Conservation (phyloP, 2,113 vertebrate species). For the Jacana jacana region DNA sequence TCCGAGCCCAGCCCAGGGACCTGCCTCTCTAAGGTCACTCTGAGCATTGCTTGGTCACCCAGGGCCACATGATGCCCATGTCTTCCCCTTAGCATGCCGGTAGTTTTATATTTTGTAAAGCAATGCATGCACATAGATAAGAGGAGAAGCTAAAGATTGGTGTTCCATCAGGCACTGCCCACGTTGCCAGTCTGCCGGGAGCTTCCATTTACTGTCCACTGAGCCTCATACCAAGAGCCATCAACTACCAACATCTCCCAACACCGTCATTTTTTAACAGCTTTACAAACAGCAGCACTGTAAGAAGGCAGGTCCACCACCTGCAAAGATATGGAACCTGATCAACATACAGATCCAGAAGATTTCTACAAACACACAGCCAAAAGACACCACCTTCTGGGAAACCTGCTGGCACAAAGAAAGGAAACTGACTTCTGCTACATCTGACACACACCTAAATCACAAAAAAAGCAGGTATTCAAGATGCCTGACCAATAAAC, state of each 20-base stretch:
- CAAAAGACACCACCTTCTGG: not conserved
- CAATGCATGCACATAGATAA: fast-evolving
- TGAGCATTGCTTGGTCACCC: fast-evolving
- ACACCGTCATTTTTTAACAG: fast-evolving
- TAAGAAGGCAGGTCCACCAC: fast-evolving
- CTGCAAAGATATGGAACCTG: not conserved
- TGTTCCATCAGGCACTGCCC: not conserved
- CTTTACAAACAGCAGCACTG: not conserved
- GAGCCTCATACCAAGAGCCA: fast-evolving
- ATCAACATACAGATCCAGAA: too few species aligned
- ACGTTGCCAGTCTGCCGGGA: fast-evolving
- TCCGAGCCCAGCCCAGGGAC: not conserved
- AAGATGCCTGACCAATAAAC: not conserved
- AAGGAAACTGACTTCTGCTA: not conserved
- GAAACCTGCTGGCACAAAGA: not conserved
- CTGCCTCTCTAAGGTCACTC: fast-evolving
- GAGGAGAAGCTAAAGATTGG: fast-evolving
- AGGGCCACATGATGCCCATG: fast-evolving
- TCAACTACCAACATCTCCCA: fast-evolving
- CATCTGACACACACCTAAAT: fast-evolving
- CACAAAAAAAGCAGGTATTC: not conserved
- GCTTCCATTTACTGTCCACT: not conserved
- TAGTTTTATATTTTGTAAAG: not conserved
- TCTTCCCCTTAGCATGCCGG: fast-evolving
- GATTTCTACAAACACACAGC: fast-evolving